Evolutionary conservation across 2,797 vertebrate genomes (phyloP), one percentile per base, ranked within the genome.

Genomic region (Sphenopsis melanotis): DNA sequence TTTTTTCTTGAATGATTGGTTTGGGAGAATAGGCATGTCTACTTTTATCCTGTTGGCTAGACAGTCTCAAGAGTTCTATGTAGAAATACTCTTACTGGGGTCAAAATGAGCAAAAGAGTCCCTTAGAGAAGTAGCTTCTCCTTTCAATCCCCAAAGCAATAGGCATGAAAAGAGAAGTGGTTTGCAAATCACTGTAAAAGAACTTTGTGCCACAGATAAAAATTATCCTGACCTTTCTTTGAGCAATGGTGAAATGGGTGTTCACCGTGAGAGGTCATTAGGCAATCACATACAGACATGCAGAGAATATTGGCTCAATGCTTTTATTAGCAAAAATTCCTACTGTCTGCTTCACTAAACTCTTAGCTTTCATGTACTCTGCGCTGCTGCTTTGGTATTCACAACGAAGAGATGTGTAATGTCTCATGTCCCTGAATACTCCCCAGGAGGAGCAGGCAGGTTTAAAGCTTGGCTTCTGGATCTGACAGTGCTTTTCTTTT

Each of bases 291-390:
- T 44, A 30, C 41, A 79, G 71, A 74, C 68, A 89, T 11, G 56
- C 34, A 77, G 87, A 60, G 52, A 66, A 80, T 87, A 87, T 53
- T 77, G 49, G 41, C 64, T 91, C 57, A 68, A 4, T 71, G 68
- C 60, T 91, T 94, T 87, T 70, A 91, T 94, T 91, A 92, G 71
- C 53, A 89, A 87, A 91, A 94, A 46, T 46, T 64, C 69, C 46
- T 71, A 24, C 65, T 85, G 78, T 46, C 57, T 61, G 69, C 91
- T 91, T 92, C 89, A 92, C 69, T 89, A 81, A 87, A 74, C 53
- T 27, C 47, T 50, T 64, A 29, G 15, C 41, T 93, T 89, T 83
- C 82, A 56, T 56, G 68, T 78, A 15, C n/a, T 42, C 27, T 37
- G 42, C 0, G 0, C 36, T 22, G 57, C 64, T 87, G 53, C 82